Conservation (phyloP, 2,113 vertebrate species). For the Podocnemis expansa region DNA sequence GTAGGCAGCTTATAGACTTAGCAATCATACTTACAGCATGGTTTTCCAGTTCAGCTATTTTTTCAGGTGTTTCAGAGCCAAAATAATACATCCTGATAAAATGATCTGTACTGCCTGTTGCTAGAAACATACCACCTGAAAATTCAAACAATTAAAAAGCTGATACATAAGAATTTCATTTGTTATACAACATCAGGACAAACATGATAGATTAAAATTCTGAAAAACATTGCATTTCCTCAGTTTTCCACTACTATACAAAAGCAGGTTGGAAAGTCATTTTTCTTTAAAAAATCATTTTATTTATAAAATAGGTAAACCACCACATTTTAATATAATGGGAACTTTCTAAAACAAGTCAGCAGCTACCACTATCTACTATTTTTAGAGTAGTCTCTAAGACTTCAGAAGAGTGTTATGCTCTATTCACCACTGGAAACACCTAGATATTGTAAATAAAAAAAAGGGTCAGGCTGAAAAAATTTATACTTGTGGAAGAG, state of each 20-base stretch:
- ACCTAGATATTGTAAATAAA: background rate
- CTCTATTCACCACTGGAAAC: background rate
- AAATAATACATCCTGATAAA: constrained; percentile 97
- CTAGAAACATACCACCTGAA: constrained; percentile 96
- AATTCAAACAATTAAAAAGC: constrained; percentile 53
- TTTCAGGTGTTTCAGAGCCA: constrained; percentile 92
- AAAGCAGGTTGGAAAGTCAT: background rate
- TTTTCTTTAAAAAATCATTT: background rate
- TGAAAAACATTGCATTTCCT: background rate
- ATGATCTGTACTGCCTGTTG: constrained; percentile 96
- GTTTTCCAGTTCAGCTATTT: constrained; percentile 91
- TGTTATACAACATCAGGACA: background rate
- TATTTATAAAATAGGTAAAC: background rate
- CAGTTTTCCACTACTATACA: background rate
- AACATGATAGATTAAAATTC: background rate
- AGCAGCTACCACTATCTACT: background rate
- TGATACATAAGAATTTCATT: background rate
- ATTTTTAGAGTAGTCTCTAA: background rate
- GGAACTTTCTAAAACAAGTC: background rate
- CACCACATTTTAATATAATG: background rate
- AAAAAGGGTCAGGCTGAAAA: background rate
- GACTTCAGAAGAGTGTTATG: background rate
- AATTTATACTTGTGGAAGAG: background rate
- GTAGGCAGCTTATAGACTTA: constrained; percentile 8
- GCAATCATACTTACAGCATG: constrained; percentile 86